Percentiles rank a stretch among this genome's conserved stretches.
These are phyloP conservation scores for Triops longicaudatus DNA, from an alignment of 1,140 invertebrate species.

Conservation along the genomic window DNA sequence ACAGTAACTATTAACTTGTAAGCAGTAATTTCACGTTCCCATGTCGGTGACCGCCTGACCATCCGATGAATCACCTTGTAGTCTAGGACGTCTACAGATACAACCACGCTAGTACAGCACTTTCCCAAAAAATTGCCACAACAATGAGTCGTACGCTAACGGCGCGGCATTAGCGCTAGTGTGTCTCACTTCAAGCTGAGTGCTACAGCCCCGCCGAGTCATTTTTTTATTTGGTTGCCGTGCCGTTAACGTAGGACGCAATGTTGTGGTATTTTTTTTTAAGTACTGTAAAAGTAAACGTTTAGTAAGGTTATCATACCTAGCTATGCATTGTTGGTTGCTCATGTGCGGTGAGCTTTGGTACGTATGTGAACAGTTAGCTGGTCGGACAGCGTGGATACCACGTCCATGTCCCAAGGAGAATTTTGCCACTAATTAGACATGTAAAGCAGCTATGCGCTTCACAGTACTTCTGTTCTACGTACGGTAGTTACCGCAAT, in stretches of 20 bases:
- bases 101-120: no score
- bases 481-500: not conserved
- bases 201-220: no score
- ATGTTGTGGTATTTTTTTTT: no score
- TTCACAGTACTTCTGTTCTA: not conserved
- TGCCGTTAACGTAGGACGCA: no score
- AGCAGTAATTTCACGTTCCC: not conserved
- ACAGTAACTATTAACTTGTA: not conserved
- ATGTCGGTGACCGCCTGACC: not conserved
- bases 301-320: no score
- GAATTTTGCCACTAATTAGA: not conserved
- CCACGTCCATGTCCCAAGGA: not conserved
- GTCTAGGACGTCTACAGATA: no score
- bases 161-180: no score
- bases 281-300: no score
- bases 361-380: not conserved
- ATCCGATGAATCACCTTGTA: not conserved
- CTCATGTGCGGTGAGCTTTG: not conserved
- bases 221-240: no score
- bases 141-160: no score
- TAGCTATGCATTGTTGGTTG: not conserved
- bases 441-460: not conserved
- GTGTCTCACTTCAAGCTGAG: no score
- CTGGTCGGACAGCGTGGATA: not conserved
- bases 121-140: no score